Base-by-base conservation (phyloP, 2,113 vertebrate species). In the Ramphastos sulfuratus region DNA sequence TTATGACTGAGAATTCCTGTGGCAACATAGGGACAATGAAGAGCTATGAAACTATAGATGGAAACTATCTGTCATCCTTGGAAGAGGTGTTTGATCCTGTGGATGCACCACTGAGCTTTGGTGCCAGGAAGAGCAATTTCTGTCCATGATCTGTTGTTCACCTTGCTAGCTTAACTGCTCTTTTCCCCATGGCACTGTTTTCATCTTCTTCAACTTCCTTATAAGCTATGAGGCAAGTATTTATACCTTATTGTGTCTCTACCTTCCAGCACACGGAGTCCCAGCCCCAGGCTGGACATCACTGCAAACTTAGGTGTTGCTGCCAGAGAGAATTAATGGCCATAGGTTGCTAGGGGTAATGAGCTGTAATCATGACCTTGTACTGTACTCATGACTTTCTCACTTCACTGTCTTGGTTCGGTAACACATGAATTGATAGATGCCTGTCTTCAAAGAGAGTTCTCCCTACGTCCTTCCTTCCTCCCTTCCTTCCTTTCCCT, bases 161-260 rank as follows among this genome's bases (percentile, higher is more conserved):
- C 31, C 50, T 78, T 75, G 33, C 33, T 55, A 44, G 31, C 35
- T 55, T 72, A 77, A 67, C 23, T 71, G 30, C 24, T 93, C 20
- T 58, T 82, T 94, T 91, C 44, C 61, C 87, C 21, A 8, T 46
- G 39, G 30, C 44, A 91, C 13, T 39, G 2, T 73, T 94, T 93
- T 87, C 37, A 52, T 85, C 50, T 84, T 90, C 80, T 92, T 85
- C 82, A 77, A 55, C 48, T 91, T 77, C 58, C 65, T 78, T 81
- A 72, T 67, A 2, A 1, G 39, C 58, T 75, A 3, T 21, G 19
- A 87, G 70, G 31, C 39, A 80, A 79, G 33, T 33, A 37, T 50
- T 85, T 78, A 16, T 61, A 61, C 25, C 44, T 31, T 59, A 3
- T 25, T 6, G 1, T 71, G 24, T 46, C 15, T 91, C 58, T 89